phyloP scores from a whole-genome alignment of 1,140 invertebrate species.

The Coenobita brevimanus region DNA sequence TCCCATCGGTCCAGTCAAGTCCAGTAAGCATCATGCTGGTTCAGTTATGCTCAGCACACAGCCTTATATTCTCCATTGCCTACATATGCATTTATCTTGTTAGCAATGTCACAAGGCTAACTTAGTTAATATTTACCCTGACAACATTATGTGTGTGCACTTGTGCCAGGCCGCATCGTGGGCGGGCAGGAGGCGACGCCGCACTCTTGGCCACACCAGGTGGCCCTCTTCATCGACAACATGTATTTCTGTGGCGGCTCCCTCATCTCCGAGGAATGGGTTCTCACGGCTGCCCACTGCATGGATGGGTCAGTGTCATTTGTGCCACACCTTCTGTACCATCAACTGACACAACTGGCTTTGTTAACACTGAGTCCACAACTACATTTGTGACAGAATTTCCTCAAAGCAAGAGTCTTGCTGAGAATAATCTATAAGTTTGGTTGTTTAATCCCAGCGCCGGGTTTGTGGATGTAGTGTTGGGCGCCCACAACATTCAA shows the following conservation, averaged over 20 bases:
- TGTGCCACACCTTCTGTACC: too few relatives aligned
- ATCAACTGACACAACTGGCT: neutral
- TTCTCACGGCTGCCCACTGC: conserved; percentile 42
- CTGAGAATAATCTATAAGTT: neutral
- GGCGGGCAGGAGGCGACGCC: conserved; percentile 14
- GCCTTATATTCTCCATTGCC: neutral
- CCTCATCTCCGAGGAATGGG: conserved; percentile 45
- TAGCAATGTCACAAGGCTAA: too few relatives aligned
- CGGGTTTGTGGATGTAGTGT: conserved; percentile 71
- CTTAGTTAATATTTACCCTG: too few relatives aligned
- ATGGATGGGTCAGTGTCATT: conserved; percentile 34
- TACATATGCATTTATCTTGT: too few relatives aligned
- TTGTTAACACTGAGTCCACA: neutral
- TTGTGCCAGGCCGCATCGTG: conserved; percentile 6
- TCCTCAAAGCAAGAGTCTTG: neutral
- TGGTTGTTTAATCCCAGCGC: conserved; percentile 26
- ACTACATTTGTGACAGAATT: neutral
- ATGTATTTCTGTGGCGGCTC: conserved; percentile 51
- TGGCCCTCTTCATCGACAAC: conserved; percentile 42
- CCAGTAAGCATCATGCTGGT: neutral
- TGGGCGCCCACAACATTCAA: conserved; percentile 76
- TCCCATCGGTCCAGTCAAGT: neutral
- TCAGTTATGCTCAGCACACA: neutral
- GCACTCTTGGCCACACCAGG: conserved; percentile 35
- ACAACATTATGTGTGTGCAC: neutral